phyloP scores from a whole-genome alignment of 92 coral and sea anemone species.

The Porites evermanni region DNA sequence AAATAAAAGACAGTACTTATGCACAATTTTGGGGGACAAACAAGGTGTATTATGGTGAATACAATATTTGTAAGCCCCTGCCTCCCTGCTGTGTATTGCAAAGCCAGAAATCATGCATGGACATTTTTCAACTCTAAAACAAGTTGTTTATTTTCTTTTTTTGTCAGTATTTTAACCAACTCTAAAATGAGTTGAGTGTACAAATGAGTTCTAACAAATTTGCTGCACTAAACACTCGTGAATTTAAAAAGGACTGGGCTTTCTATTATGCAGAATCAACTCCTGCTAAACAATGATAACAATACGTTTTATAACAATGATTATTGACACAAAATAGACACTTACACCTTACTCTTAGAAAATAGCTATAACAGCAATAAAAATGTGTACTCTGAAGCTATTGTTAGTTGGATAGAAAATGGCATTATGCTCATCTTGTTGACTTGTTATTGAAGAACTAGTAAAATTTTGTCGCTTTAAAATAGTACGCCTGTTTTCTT shows the following conservation, averaged over 20 bases:
- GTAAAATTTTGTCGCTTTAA: too few species aligned
- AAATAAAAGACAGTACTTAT: too few species aligned
- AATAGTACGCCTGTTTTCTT: too few species aligned
- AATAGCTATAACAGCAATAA: neutral
- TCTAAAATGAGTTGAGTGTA: constrained; percentile 64
- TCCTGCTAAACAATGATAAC: neutral
- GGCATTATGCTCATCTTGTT: neutral
- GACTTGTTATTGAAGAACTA: too few species aligned
- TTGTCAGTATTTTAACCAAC: constrained; percentile 34
- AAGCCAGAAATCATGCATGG: too few species aligned
- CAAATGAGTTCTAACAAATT: constrained; percentile 3
- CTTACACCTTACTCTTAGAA: neutral
- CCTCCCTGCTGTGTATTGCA: too few species aligned
- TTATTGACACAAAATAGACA: neutral
- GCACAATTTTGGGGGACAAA: too few species aligned
- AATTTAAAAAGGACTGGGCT: neutral
- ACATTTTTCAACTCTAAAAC: constrained; percentile 55
- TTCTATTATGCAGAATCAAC: neutral
- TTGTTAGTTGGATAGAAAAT: neutral
- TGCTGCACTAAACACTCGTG: constrained; percentile 2
- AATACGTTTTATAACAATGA: neutral
- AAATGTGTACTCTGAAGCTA: neutral
- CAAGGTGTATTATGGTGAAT: too few species aligned
- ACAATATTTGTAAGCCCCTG: too few species aligned
- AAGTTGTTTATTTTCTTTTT: constrained; percentile 39